Evolutionary conservation across 2,888 invertebrate genomes (phyloP).

Genomic region (Acholoe squamosa): DNA sequence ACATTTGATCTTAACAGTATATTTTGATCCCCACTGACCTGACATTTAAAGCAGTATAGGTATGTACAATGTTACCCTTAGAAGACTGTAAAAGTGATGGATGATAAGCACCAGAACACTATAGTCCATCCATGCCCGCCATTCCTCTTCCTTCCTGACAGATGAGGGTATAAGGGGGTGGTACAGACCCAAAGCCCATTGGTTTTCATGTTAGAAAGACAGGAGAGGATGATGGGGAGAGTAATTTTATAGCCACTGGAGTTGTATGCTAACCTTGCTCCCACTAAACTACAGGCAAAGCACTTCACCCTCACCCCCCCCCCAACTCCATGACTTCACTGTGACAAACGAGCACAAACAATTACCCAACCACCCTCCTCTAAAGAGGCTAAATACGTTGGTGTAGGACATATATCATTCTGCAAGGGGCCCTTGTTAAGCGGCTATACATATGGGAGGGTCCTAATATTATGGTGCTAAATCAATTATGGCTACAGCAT

Average conservation of each 20-base stretch:
- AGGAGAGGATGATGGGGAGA: background rate
- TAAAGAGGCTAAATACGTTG: background rate
- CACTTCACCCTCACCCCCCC: background rate
- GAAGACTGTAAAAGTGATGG: no score
- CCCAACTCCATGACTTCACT: conserved; percentile 3
- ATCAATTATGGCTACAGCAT: no score
- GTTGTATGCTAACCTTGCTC: background rate
- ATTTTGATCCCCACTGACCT: no score
- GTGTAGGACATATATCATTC: background rate
- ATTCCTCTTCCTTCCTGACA: background rate
- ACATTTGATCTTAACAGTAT: no score
- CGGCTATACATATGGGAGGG: background rate
- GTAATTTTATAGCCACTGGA: conserved; percentile 27
- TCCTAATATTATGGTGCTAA: background rate
- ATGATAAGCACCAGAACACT: background rate
- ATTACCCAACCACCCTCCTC: conserved; percentile 3
- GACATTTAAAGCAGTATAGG: no score
- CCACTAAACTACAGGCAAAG: conserved; percentile 33
- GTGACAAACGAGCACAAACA: conserved; percentile 11
- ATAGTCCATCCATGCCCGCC: background rate
- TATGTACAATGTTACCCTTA: no score
- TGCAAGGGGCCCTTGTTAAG: background rate
- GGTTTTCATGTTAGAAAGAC: background rate
- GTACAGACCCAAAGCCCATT: no score
- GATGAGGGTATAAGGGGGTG: background rate